Evolutionary conservation across 2,888 invertebrate species (phyloP), one percentile per base, ranked within the genome.

Genomic region (Yponomeuta evonymella): DNA sequence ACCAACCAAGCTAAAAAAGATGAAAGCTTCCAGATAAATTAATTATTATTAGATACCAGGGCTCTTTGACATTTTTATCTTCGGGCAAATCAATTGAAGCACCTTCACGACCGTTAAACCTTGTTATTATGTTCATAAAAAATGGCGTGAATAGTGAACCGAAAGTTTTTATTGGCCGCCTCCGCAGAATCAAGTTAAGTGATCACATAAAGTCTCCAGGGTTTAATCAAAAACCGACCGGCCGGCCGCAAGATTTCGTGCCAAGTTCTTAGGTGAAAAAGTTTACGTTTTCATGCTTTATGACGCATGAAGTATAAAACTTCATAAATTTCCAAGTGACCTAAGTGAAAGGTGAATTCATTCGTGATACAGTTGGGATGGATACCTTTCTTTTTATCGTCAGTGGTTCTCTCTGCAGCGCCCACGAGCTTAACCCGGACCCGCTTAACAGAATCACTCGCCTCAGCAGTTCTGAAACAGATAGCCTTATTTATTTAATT

Each of bases 351-450:
- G 51, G 15, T 2, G 51, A 58, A 58, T 15, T 15, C 51, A 5
- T 12, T 4, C 2, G 10, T 10, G 64, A 30, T 15, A 15, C 51
- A 15, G 12, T n/a, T 10, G 10, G 29, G 64, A 30, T 36, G 30
- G 30, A 67, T 81, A 91, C 93, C 84, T 94, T 94, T 82, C 95
- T 94, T 89, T 97, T 97, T 79, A 97, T 95, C 79, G 94, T 94
- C 70, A 97, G 93, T 48, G 97, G 97, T 83, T 97, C 97, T 77
- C 96, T 94, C 88, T 97, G 97, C 79, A 98, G 93, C 74, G 98
- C 97, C 98, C 98, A 98, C 58, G 97, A 97, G 80, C 97, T 97
- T 75, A 98, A 92, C 36, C 97, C 97, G 72, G 97, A 97, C 72
- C 98, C 98, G 83, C 97, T 97, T 84, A 97, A 94, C 82, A 98